phyloP scores from a whole-genome alignment of 2,888 invertebrate genomes.

The Pristionchus maxplancki region DNA sequence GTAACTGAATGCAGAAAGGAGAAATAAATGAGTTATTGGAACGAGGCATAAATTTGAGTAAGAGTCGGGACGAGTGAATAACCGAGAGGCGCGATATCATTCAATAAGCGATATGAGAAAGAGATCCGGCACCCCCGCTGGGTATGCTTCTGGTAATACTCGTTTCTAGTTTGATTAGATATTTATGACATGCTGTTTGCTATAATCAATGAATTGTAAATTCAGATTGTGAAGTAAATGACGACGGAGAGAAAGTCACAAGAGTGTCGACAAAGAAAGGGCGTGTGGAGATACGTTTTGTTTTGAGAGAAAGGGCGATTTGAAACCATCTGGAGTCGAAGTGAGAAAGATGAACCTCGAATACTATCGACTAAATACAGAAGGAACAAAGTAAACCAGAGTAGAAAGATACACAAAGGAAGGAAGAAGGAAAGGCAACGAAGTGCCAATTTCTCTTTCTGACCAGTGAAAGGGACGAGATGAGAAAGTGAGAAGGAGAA shows the following conservation, averaged over 20 bases:
- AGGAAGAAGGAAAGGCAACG: neutral
- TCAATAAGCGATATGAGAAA: neutral
- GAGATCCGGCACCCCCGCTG: neutral
- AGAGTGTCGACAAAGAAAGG: neutral
- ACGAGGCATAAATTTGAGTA: neutral
- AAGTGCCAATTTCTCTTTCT: neutral
- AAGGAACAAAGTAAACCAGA: neutral
- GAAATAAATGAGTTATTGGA: too few species aligned
- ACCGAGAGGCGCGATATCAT: neutral
- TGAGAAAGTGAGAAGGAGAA: neutral
- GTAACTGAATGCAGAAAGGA: too few species aligned
- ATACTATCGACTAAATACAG: too few species aligned
- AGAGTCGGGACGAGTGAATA: neutral
- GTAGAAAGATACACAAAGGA: neutral
- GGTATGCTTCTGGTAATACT: neutral
- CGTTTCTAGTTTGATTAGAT: neutral
- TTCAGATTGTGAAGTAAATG: neutral
- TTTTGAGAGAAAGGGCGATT: neutral
- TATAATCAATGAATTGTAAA: too few species aligned
- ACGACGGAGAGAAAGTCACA: neutral
- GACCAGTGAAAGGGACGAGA: neutral
- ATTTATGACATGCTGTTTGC: too few species aligned
- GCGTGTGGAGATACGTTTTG: neutral
- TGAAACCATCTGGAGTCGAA: neutral
- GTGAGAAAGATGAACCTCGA: neutral